These are phyloP conservation scores for Heliconius hewitsoni DNA, from an alignment of 1,140 invertebrate species.

Conservation along the genomic window DNA sequence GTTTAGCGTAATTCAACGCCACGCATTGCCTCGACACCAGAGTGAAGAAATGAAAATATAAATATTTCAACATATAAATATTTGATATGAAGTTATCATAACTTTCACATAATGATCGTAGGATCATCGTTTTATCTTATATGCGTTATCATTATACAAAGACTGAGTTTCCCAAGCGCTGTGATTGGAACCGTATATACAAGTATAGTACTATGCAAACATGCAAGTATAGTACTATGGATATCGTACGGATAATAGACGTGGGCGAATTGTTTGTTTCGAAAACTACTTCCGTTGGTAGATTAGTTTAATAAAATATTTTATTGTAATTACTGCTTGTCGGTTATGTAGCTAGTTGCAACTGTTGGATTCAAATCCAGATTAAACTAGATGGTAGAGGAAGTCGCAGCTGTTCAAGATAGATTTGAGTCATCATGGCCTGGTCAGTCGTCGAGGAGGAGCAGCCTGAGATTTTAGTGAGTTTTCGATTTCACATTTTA, in stretches of 20 bases:
- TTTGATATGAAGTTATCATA: not conserved
- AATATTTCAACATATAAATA: no score
- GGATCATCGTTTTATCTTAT: not conserved
- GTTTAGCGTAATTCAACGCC: no score
- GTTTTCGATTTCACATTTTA: no score
- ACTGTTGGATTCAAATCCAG: not conserved
- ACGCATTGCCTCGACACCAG: no score
- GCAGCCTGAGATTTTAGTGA: no score
- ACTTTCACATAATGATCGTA: no score
- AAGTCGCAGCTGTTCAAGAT: no score
- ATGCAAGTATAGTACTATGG: no score
- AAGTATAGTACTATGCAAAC: conserved; percentile 45
- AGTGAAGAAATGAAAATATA: no score
- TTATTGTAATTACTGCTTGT: not conserved
- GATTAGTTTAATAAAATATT: not conserved
- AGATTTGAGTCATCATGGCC: no score
- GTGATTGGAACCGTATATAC: conserved; percentile 60
- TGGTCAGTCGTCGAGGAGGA: no score
- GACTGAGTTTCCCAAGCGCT: conserved; percentile 9
- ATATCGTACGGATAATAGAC: conserved; percentile 54
- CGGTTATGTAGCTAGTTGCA: not conserved
- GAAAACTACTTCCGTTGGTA: conserved; percentile 3
- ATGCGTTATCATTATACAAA: conserved; percentile 14
- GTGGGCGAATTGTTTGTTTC: conserved; percentile 52
- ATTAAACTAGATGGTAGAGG: no score